Evolutionary conservation across 1,140 invertebrate genomes (phyloP), one percentile per base, ranked within the genome.

Genomic region (Schlechtendalia chinensis): DNA sequence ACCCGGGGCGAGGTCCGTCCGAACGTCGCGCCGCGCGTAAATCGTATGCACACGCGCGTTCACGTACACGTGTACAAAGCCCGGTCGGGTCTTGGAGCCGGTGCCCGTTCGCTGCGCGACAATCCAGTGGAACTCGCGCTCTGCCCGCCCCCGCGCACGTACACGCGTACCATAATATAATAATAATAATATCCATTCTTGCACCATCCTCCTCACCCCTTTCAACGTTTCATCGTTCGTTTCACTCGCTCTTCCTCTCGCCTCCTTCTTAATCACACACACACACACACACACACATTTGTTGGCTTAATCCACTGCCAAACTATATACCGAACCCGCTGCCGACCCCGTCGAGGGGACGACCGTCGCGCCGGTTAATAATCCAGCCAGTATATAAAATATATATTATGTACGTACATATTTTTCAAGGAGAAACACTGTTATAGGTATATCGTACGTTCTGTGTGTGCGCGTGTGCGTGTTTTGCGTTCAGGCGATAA

Each of bases 81-180:
- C 24, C 69, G 47, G 47, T 54, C 47, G 56, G 61, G 61, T 79
- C 56, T 79, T 79, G 74, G 74, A 79, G 19, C 56, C 12, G n/a
- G 1, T 27, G 74, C 74, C n/a, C 74, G 39, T 22, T 39, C 16
- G 58, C 53, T 56, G 39, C 29, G 72, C 54, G 72, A 58, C 50
- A 75, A 58, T 75, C 53, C 32, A 72, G 69, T 56, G 22, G 65
- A 22, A 17, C 63, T 45, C 45, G 45, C 17, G 16, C 19, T 45
- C 22, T 16, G 1, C n/a, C 22, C 67, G 16, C 16, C 16, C 45
- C 2, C 19, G 27, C 58, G 14, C 1, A 27, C 24, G 27, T 16
- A 50, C 11, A 67, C 24, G 24, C 22, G 50, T 19, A 67, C 10
- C n/a, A 69, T 69, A 50, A 47, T 50, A 71, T 71, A 71, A 53